Conservation (phyloP, 2,888 invertebrate species). For the Drosophila siamana region DNA sequence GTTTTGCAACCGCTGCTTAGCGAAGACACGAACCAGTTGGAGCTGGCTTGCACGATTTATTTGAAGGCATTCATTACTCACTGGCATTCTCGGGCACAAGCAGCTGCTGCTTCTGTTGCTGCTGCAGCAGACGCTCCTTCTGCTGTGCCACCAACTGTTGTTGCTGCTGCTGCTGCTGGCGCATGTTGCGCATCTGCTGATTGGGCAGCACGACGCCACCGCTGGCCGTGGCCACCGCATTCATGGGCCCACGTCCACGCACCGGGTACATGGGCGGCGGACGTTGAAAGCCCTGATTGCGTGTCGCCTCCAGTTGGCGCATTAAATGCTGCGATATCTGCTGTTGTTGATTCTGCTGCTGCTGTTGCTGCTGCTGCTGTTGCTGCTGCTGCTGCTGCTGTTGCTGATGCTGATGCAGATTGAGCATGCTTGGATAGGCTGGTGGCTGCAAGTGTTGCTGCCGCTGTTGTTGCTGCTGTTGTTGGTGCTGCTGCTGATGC, state of each 20-base stretch:
- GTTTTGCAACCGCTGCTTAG: neutral
- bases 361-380: conserved; percentile 74
- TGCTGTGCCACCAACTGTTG: conserved; percentile 86
- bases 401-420: conserved; percentile 79
- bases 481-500: conserved; percentile 57
- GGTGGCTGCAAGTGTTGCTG: conserved; percentile 77
- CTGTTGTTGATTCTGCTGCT: conserved; percentile 61
- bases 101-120: conserved; percentile 93
- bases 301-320: conserved; percentile 75
- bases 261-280: conserved; percentile 84
- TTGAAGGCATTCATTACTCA: too few species aligned
- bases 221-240: conserved; percentile 79
- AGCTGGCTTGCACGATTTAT: too few species aligned
- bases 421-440: conserved; percentile 79
- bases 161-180: conserved; percentile 78
- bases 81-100: conserved; percentile 92
- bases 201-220: conserved; percentile 76
- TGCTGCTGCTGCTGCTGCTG: conserved; percentile 69
- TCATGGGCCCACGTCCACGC: conserved; percentile 82
- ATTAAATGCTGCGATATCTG: conserved; percentile 52
- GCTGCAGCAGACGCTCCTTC: conserved; percentile 90
- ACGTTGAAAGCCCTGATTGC: conserved; percentile 84
- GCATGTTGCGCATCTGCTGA: conserved; percentile 79
- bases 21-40: neutral
- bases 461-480: conserved; percentile 63